These are phyloP conservation scores for Calypte anna DNA, from an alignment of 2,113 vertebrate species.

Conservation along the genomic window DNA sequence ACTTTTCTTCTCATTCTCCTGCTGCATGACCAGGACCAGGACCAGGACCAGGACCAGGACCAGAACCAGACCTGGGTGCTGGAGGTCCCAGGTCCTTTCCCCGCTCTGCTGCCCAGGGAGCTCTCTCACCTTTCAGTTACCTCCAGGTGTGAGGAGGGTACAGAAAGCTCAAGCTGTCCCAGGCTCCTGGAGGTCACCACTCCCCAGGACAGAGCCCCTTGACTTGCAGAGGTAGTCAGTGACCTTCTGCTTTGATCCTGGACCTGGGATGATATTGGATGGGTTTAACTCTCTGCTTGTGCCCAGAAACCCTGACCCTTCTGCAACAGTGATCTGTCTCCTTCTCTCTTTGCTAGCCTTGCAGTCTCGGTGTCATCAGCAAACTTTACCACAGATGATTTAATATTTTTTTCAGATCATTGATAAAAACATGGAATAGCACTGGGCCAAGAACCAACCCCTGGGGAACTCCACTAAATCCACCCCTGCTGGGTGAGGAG, in stretches of 20 bases:
- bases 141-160: fast-evolving
- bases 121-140: fast-evolving
- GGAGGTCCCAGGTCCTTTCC: not conserved
- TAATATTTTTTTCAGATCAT: conserved; percentile 30
- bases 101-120: too few species aligned
- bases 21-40: fast-evolving
- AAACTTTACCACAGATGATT: conserved; percentile 24
- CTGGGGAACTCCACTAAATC: conserved; percentile 2
- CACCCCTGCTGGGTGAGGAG: conserved; percentile 20
- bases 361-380: not conserved
- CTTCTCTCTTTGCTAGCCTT: not conserved
- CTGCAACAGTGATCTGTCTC: not conserved
- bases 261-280: not conserved
- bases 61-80: not conserved
- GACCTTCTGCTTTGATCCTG: not conserved
- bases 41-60: too few species aligned
- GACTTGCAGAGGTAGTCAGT: fast-evolving
- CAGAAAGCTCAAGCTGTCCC: not conserved
- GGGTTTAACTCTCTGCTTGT: not conserved
- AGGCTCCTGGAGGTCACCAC: not conserved
- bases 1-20: not conserved
- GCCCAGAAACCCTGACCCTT: not conserved
- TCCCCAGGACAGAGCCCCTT: not conserved
- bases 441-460: not conserved
- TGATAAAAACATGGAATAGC: not conserved